Conservation (phyloP, 2,888 invertebrate genomes). For the Napeogenes inachia region DNA sequence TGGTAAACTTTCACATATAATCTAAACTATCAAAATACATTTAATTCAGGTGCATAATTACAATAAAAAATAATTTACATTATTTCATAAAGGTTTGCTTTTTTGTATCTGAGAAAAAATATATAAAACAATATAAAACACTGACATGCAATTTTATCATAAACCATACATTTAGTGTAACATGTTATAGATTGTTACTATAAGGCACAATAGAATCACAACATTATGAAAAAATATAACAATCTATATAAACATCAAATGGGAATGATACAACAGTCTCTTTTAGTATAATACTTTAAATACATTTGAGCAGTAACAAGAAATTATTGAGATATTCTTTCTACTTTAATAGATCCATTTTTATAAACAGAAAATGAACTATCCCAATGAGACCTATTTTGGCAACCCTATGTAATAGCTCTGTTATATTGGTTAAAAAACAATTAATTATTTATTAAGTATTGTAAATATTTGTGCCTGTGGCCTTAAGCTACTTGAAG, state of each 20-base stretch:
- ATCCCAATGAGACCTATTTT: background rate
- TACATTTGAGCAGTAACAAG: slow-evolving; percentile 7
- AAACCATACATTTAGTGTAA: slow-evolving; percentile 13
- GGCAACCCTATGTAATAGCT: background rate
- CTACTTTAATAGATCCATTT: background rate
- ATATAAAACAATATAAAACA: background rate
- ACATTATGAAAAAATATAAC: slow-evolving; percentile 28
- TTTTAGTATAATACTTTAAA: slow-evolving; percentile 21
- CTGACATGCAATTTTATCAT: slow-evolving; percentile 2
- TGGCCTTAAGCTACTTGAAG: background rate
- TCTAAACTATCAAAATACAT: slow-evolving; percentile 11
- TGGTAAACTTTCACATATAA: slow-evolving; percentile 45
- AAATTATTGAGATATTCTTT: background rate
- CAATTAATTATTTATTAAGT: background rate
- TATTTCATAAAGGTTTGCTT: background rate
- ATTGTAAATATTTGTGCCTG: slow-evolving; percentile 6
- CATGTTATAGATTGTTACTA: slow-evolving; percentile 38
- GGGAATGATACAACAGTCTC: slow-evolving; percentile 57
- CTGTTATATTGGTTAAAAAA: background rate
- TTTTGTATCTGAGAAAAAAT: background rate
- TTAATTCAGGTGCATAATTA: slow-evolving; percentile 2
- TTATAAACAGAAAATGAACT: background rate
- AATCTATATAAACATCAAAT: slow-evolving; percentile 38
- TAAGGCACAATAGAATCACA: slow-evolving; percentile 67
- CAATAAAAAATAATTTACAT: background rate